These are phyloP conservation scores for Protomyctophum bolini DNA, from an alignment of 2,113 vertebrate genomes.

Conservation along the genomic window DNA sequence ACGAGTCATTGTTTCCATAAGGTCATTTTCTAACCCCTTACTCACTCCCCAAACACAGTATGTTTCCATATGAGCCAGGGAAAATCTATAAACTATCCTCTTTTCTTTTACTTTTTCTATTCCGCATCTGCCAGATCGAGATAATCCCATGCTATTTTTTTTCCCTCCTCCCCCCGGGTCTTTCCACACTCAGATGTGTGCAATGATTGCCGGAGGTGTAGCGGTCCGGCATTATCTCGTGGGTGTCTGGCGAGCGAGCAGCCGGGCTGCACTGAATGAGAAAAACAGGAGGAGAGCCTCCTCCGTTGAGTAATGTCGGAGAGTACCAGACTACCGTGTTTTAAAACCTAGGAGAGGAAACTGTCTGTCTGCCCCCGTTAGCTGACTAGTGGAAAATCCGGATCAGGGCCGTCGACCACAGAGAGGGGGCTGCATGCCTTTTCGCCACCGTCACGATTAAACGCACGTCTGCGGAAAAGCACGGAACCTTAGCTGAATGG, in stretches of 20 bases:
- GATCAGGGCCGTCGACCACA: constrained; percentile 45
- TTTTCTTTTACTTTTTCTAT: not conserved
- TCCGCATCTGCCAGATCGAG: constrained; percentile 37
- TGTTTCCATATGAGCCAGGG: constrained; percentile 59
- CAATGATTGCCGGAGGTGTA: not conserved
- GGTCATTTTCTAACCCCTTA: constrained; percentile 66
- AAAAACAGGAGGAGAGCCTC: constrained; percentile 15
- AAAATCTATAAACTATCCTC: constrained; percentile 67
- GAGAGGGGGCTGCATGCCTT: constrained; percentile 34
- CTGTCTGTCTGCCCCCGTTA: constrained; percentile 26
- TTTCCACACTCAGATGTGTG: not conserved
- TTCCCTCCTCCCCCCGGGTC: not conserved
- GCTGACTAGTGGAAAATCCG: constrained; percentile 73
- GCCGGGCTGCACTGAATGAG: constrained; percentile 1
- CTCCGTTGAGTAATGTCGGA: constrained; percentile 52
- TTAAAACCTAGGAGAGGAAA: constrained; percentile 47
- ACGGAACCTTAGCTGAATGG: constrained; percentile 60
- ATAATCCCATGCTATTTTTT: constrained; percentile 3
- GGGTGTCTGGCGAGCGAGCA: constrained; percentile 14
- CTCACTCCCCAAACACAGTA: constrained; percentile 54
- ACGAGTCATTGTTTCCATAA: constrained; percentile 75
- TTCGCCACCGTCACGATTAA: constrained; percentile 55
- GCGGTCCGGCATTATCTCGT: constrained; percentile 29
- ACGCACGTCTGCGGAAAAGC: constrained; percentile 64
- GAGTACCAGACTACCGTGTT: constrained; percentile 53